Percentiles rank a stretch among this genome's conserved stretches.
Evolutionary conservation across 2,888 invertebrate genomes (phyloP).

Genomic region (Pseudanteris insignis): DNA sequence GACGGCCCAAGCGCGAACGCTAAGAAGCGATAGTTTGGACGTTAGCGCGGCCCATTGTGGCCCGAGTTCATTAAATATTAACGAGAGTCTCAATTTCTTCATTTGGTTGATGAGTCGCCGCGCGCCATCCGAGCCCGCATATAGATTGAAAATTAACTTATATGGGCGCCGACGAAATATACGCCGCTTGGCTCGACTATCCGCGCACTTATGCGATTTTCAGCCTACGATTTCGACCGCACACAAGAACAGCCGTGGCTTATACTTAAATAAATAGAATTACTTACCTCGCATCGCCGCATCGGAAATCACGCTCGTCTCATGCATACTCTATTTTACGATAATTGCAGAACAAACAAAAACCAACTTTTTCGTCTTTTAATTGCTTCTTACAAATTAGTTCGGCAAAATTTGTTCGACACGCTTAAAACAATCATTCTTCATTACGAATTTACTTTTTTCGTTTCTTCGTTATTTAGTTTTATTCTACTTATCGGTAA

Average conservation of each 20-base stretch:
- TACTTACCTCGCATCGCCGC: conserved; percentile 39
- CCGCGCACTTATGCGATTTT: conserved; percentile 56
- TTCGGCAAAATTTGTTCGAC: no score
- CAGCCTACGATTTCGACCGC: conserved; percentile 61
- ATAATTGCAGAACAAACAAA: conserved; percentile 55
- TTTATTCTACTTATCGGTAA: no score
- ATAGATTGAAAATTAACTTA: conserved; percentile 68
- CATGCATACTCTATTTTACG: conserved; percentile 59
- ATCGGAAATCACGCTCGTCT: conserved; percentile 56
- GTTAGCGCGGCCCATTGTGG: conserved; percentile 56
- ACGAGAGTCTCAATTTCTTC: conserved; percentile 66
- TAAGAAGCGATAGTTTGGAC: conserved; percentile 55
- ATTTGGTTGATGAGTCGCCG: conserved; percentile 65
- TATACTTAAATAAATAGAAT: conserved; percentile 50
- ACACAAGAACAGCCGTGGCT: conserved; percentile 49
- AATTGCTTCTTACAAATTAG: no score
- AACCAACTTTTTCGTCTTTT: conserved; percentile 37
- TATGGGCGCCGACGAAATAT: conserved; percentile 66
- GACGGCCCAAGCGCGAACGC: conserved; percentile 27
- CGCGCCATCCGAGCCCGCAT: conserved; percentile 63
- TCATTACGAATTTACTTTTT: no score
- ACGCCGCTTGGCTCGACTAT: conserved; percentile 50
- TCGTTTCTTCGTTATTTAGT: no score
- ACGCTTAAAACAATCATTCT: no score
- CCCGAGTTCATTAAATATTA: conserved; percentile 65